These are phyloP conservation scores for Malurus splendens DNA, from an alignment of 2,797 vertebrate genomes.

Conservation along the genomic window DNA sequence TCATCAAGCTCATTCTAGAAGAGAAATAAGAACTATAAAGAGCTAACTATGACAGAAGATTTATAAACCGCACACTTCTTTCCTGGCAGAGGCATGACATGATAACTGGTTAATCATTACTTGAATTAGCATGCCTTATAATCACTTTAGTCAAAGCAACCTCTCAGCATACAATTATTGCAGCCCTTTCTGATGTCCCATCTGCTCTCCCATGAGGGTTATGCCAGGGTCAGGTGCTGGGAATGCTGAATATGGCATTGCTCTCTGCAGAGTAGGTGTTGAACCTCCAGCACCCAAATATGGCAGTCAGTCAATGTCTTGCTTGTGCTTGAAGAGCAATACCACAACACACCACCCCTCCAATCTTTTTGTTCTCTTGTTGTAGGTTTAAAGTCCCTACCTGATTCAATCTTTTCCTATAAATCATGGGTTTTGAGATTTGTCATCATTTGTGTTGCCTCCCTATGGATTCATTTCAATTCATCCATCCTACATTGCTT, in stretches of 20 bases:
- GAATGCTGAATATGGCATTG: background rate
- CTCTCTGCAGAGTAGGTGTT: background rate
- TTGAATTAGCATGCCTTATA: background rate
- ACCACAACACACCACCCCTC: background rate
- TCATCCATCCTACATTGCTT: background rate
- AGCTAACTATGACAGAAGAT: conserved; percentile 9
- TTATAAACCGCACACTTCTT: background rate
- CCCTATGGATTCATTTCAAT: background rate
- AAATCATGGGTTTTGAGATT: background rate
- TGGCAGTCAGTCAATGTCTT: rapidly evolving
- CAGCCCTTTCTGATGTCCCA: background rate
- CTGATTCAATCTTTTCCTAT: background rate
- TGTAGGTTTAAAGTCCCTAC: background rate
- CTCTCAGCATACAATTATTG: background rate
- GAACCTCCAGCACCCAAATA: background rate
- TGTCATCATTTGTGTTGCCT: background rate
- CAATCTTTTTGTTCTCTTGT: background rate
- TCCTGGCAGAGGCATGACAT: background rate
- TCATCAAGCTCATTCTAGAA: background rate
- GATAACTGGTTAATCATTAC: background rate
- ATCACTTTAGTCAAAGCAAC: background rate
- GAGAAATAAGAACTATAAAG: conserved; percentile 26
- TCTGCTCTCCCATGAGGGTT: background rate
- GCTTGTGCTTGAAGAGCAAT: background rate
- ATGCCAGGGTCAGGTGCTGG: background rate